phyloP scores from a whole-genome alignment of 2,797 vertebrate species.

The Mus caroli region DNA sequence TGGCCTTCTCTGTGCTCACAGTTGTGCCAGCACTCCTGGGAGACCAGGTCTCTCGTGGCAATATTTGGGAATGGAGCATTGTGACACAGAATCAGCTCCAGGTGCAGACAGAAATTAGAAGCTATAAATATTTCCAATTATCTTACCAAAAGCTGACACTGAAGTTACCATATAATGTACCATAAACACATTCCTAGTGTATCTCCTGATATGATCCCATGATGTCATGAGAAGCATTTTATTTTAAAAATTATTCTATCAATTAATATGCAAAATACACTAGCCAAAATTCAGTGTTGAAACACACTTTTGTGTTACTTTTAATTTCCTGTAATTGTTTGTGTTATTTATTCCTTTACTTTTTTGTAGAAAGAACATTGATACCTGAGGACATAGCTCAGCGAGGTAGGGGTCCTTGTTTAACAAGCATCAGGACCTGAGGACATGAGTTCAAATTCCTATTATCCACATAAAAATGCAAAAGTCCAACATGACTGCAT shows the following conservation, averaged over 20 bases:
- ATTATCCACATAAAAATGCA: not conserved
- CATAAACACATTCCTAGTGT: not conserved
- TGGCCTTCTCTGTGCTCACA: no score
- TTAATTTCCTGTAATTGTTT: not conserved
- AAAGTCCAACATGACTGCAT: not conserved
- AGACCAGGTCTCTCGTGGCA: no score
- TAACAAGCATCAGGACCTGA: not conserved
- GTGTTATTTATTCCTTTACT: not conserved
- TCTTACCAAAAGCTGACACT: not conserved
- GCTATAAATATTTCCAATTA: not conserved
- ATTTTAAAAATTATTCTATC: not conserved
- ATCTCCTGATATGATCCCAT: not conserved
- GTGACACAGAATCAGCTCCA: no score
- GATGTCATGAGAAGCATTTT: not conserved
- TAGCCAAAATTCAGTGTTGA: not conserved
- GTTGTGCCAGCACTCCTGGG: no score
- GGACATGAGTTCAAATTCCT: not conserved
- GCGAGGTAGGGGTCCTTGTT: not conserved
- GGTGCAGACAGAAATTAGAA: no score
- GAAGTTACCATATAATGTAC: not conserved
- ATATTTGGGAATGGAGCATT: no score
- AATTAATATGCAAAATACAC: not conserved
- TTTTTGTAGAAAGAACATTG: not conserved
- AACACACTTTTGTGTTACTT: not conserved
- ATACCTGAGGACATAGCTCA: not conserved